Base-by-base conservation (phyloP, 2,113 vertebrate genomes). In the Clinocottus analis region DNA sequence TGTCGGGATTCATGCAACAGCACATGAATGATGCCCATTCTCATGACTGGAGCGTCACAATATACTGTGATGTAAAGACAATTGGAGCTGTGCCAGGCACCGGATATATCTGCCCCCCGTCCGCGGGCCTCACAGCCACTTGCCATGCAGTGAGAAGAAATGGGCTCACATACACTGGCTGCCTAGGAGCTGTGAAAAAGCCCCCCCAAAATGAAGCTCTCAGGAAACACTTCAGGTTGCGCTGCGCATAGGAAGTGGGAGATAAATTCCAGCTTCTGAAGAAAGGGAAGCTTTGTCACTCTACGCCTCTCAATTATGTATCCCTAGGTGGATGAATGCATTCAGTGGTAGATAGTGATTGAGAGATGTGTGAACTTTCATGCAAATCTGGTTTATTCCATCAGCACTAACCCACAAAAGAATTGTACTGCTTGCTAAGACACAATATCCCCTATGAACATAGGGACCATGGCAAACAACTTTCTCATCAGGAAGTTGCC, bases 71-170 rank as follows among this genome's bases (percentile, higher is more conserved):
- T 88, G 85, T 93, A 92, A 92, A 94, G 90, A 92, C 90, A 89
- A 88, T 83, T 93, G 90, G 92, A 93, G 80, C 79, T 14, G 21
- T 61, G 90, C 93, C 92, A 93, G 66, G 86, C 77, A 83, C 92
- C 90, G 91, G 92, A 93, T 93, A 93, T 90, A 91, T 91, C 89
- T 79, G 70, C 75, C 78, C 90, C 86, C 85, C 59, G n/a, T 14
- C 63, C 19, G 12, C 41, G 85, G 81, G 88, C 91, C 93, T 89
- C 88, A 79, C 80, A 80, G 43, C 75, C 87, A 92, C 92, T 92
- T 93, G 86, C 85, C 86, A 90, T 94, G 91, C 88, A 94, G 90
- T 93, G 93, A 88, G 89, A 92, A 90, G 82, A 93, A 87, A 90
- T 73, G 71, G 83, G 63, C 87, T 90, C 89, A 88, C 86, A 89